Base-by-base conservation (phyloP, 1,140 invertebrate species). In the Neuroterus valhalla region DNA sequence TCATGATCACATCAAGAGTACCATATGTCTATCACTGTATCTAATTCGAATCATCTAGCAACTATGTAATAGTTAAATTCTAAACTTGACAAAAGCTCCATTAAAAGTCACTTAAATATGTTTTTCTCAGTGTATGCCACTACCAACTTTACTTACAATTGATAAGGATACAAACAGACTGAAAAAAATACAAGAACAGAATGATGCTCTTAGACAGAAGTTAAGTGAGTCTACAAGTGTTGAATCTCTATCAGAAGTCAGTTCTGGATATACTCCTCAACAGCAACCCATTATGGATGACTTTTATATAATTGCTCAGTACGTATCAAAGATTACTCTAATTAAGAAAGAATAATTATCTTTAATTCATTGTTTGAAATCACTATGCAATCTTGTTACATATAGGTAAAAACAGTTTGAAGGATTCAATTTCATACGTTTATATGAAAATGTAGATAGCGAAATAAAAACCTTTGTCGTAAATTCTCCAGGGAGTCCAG, bases 271-370 rank as follows among this genome's bases (percentile, higher is more conserved):
- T 66, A 92, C 92, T 15, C 92, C 93, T 68, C 92, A 94, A 5
- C 93, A 96, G 3, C 83, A 92, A 14, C 96, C 96, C 66, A 89
- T 98, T 14, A 95, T 97, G 84, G 97, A 98, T 89, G 97, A 98
- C 86, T 98, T 98, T 90, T 97, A 96, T 85, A 95, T 96, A 26
- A 96, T 97, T 81, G 96, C 96, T 42, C 94, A 96, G 86, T 96
- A 94, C 87, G 91, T 74, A 62, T 70, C 70, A 52, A 17, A 55
- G 10, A 67, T 70, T 70, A 19, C 43, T 66, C 43, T 21, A 10
- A n/a, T 46, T 19, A 68, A 10, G 48, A 14, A 48, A 26, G 5
- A 67, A 68, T 69, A 66, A 12, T 50, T 75, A 14, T 15, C 71
- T 72, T 71, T 77, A 55, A 72, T 76, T 72, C 14, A 69, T 44